Conservation (phyloP, 2,888 invertebrate genomes). For the Hofmannophila pseudospretella region DNA sequence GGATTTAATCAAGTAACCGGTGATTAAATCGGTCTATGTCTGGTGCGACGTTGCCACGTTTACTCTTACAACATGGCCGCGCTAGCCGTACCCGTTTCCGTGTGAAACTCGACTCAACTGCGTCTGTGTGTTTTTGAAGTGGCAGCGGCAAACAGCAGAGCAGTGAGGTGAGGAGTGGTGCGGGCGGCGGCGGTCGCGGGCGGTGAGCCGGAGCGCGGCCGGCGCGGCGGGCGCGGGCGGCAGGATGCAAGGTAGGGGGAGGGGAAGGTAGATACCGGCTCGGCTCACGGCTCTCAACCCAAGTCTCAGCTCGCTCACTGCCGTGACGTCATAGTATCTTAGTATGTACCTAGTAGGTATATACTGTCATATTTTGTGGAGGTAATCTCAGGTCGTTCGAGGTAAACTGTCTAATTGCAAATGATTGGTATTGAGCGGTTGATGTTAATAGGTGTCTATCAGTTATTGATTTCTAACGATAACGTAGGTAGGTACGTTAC, state of each 20-base stretch:
- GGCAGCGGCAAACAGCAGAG: conserved; percentile 31
- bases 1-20: conserved; percentile 26
- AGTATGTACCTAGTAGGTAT: conserved; percentile 30
- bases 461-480: no score
- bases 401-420: no score
- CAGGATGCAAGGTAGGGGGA: conserved; percentile 35
- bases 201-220: conserved; percentile 19
- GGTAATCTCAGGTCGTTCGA: background rate
- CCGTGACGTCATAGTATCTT: conserved; percentile 75
- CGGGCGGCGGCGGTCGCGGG: conserved; percentile 20
- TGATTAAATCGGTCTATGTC: conserved; percentile 75
- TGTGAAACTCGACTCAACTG: conserved; percentile 71
- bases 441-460: no score
- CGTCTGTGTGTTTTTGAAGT: conserved; percentile 61
- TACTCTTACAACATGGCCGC: conserved; percentile 75
- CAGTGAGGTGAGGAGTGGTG: conserved; percentile 18
- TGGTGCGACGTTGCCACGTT: conserved; percentile 75
- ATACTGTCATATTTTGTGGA: background rate
- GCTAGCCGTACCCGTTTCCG: conserved; percentile 73
- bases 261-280: conserved; percentile 41
- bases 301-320: no score
- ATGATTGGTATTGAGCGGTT: no score
- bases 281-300: no score
- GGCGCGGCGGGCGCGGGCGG: conserved; percentile 27
- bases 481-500: no score